These are phyloP conservation scores for Nudaria mundana DNA, from an alignment of 2,888 invertebrate species.

Conservation along the genomic window DNA sequence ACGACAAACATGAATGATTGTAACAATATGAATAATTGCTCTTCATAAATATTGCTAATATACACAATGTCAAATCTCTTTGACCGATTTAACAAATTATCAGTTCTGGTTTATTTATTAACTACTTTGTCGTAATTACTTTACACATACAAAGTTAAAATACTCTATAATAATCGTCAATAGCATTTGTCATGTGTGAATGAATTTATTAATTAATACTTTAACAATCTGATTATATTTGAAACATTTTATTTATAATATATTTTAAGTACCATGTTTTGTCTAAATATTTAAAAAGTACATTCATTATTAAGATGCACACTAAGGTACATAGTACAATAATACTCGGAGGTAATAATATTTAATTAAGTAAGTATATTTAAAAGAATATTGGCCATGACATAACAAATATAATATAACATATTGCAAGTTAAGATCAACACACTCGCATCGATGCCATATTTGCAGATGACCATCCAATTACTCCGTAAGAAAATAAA, in stretches of 20 bases:
- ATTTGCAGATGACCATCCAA: conserved; percentile 79
- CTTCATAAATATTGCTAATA: conserved; percentile 30
- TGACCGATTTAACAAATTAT: conserved; percentile 25
- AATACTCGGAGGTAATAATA: conserved; percentile 36
- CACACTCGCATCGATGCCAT: conserved; percentile 59
- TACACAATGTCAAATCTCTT: conserved; percentile 32
- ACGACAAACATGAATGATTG: conserved; percentile 38
- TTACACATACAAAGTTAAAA: conserved; percentile 37
- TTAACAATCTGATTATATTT: conserved; percentile 26
- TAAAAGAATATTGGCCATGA: conserved; percentile 41
- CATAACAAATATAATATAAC: conserved; percentile 34
- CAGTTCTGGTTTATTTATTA: conserved; percentile 25
- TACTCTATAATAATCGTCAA: conserved; percentile 36
- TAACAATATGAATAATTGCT: conserved; percentile 19
- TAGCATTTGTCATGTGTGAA: conserved; percentile 51
- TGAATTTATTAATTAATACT: conserved; percentile 43
- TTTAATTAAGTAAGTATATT: conserved; percentile 31
- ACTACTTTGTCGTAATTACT: conserved; percentile 49
- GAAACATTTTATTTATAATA: conserved; percentile 33
- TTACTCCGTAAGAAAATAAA: conserved; percentile 78
- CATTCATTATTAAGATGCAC: conserved; percentile 23
- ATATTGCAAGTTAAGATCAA: conserved; percentile 49
- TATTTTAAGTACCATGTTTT: conserved; percentile 57
- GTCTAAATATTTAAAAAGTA: conserved; percentile 20
- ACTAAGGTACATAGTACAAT: conserved; percentile 25